These are phyloP conservation scores for Microctonus brassicae DNA, from an alignment of 2,888 invertebrate species.

Conservation along the genomic window DNA sequence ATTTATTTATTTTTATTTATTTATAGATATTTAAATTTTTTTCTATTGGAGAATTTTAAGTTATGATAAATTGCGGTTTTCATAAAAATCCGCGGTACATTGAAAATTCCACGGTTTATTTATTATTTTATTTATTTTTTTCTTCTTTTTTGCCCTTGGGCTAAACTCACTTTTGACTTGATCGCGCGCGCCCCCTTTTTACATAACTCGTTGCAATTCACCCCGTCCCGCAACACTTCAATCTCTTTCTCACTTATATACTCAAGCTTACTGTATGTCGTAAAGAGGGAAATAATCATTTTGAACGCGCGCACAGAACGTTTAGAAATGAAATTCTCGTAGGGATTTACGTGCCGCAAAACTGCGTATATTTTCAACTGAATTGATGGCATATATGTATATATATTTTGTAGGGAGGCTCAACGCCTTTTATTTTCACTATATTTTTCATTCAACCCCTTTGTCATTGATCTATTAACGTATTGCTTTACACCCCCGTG, in stretches of 20 bases:
- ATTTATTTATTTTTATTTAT: no score
- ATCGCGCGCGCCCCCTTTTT: neutral
- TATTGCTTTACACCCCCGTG: neutral
- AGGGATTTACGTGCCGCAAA: slow-evolving; percentile 22
- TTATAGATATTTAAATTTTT: no score
- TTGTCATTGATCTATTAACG: neutral
- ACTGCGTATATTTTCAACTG: neutral
- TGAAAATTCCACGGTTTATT: neutral
- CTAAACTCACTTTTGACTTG: neutral
- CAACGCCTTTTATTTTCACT: neutral
- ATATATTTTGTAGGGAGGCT: slow-evolving; percentile 21
- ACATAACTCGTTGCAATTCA: no score
- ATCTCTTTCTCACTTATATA: neutral
- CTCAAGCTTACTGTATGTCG: neutral
- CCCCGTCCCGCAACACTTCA: no score
- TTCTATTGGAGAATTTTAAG: no score
- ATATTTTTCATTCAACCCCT: neutral
- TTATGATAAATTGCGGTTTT: neutral
- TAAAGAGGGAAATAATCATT: slow-evolving; percentile 26
- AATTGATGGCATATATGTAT: neutral
- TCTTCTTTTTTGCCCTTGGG: neutral
- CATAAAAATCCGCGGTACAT: neutral
- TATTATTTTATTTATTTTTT: no score
- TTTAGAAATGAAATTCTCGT: slow-evolving; percentile 27
- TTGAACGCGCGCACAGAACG: slow-evolving; percentile 9